Evolutionary conservation across 92 coral and sea anemone genomes (phyloP).

Genomic region (Palythoa grandiflora): DNA sequence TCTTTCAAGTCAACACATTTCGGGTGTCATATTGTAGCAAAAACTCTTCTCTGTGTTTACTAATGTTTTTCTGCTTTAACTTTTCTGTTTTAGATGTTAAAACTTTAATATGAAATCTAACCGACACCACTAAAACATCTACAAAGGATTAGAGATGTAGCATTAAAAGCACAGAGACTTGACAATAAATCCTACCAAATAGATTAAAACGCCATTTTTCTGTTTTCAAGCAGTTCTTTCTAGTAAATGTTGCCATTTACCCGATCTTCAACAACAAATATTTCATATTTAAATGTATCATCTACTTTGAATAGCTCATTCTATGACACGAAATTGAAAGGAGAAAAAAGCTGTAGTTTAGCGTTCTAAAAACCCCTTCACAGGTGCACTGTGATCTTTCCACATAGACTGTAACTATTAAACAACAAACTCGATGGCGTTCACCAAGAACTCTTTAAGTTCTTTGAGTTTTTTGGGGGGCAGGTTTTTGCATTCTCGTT

Average conservation of each 20-base stretch:
- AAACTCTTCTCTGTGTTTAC: neutral
- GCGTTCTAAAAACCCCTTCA: neutral
- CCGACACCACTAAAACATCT: neutral
- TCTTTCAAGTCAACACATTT: slow-evolving; percentile 46
- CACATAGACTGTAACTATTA: neutral
- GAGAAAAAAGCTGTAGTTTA: neutral
- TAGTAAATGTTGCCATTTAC: neutral
- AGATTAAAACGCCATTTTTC: neutral
- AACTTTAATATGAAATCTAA: neutral
- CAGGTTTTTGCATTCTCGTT: neutral
- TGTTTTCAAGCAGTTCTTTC: neutral
- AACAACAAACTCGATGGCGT: neutral
- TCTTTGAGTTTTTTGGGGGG: neutral
- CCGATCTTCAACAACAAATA: neutral
- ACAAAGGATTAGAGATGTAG: neutral
- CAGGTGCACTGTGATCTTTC: neutral
- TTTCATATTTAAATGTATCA: neutral
- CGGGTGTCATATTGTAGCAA: slow-evolving; percentile 44
- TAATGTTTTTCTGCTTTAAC: neutral
- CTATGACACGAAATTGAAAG: neutral
- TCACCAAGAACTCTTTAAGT: neutral
- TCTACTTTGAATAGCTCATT: neutral
- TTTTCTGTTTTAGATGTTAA: neutral
- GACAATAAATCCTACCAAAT: neutral
- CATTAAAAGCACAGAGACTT: neutral